Evolutionary conservation across 2,888 invertebrate genomes (phyloP).

Genomic region (Cheilosia urbana): DNA sequence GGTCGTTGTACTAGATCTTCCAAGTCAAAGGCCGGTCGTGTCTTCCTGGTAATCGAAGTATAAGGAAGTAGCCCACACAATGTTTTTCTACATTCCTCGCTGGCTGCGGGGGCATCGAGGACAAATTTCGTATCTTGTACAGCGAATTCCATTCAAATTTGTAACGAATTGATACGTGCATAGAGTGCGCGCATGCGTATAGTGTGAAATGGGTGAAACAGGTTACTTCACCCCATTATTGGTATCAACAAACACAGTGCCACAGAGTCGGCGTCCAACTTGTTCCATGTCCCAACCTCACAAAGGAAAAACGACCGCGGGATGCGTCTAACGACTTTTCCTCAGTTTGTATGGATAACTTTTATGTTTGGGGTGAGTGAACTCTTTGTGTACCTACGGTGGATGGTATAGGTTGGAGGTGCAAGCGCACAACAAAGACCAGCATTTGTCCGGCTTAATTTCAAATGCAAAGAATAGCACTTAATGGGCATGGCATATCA

Average conservation of each 20-base stretch:
- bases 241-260: constrained; percentile 19
- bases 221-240: constrained; percentile 42
- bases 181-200: constrained; percentile 1
- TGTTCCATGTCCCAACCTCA: constrained; percentile 4
- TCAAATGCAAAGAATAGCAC: constrained; percentile 7
- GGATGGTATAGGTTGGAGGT: constrained; percentile 17
- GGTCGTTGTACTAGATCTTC: too few species aligned
- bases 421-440: constrained; percentile 26
- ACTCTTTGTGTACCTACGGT: constrained; percentile 36
- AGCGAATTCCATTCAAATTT: constrained; percentile 9
- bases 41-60: too few species aligned
- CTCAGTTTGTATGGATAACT: constrained; percentile 7
- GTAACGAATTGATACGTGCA: constrained; percentile 32
- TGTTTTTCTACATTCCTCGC: too few species aligned
- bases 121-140: too few species aligned
- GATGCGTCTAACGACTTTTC: constrained; percentile 51
- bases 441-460: constrained; percentile 1
- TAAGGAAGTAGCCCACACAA: too few species aligned
- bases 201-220: constrained; percentile 25
- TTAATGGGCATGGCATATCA: constrained; percentile 8
- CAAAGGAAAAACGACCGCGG: constrained; percentile 27
- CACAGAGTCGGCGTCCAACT: constrained; percentile 3
- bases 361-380: constrained; percentile 37
- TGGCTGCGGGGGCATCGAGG: too few species aligned
- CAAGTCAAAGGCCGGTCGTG: too few species aligned